Percentiles rank a stretch among this genome's conserved stretches.
Conservation (phyloP, 2,113 vertebrate genomes). For the Rhegmatorhina hoffmannsi region DNA sequence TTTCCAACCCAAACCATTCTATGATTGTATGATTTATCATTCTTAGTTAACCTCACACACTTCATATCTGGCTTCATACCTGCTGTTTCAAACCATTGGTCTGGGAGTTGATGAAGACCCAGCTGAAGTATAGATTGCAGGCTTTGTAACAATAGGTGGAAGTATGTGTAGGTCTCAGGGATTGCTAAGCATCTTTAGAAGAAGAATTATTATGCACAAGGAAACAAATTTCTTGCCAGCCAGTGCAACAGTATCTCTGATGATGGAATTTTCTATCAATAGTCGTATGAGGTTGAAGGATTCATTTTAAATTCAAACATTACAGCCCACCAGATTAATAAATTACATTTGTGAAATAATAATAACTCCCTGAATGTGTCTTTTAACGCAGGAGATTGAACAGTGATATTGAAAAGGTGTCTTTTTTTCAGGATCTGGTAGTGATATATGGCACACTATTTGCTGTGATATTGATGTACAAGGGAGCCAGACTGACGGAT, state of each 20-base stretch:
- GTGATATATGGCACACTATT: neutral
- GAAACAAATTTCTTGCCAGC: neutral
- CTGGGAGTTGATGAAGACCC: neutral
- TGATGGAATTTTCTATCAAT: neutral
- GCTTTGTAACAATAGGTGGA: neutral
- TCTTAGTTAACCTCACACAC: neutral
- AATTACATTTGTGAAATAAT: conserved; percentile 33
- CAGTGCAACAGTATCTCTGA: neutral
- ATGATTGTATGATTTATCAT: neutral
- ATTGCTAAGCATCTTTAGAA: neutral
- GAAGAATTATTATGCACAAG: neutral
- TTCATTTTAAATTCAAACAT: conserved; percentile 11
- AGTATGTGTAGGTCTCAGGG: neutral
- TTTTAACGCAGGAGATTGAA: conserved; percentile 9
- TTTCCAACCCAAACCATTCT: neutral
- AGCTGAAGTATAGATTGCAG: neutral
- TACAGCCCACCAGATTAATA: conserved; percentile 15
- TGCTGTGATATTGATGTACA: neutral
- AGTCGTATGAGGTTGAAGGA: neutral
- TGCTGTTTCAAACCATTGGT: neutral
- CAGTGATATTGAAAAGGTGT: neutral
- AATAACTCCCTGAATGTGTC: neutral
- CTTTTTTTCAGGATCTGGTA: conserved; percentile 21
- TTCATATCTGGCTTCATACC: neutral
- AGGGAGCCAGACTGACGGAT: neutral